Percentiles rank a stretch among this genome's conserved stretches.
phyloP scores from a whole-genome alignment of 2,888 invertebrate genomes.

The Aplocera efformata region DNA sequence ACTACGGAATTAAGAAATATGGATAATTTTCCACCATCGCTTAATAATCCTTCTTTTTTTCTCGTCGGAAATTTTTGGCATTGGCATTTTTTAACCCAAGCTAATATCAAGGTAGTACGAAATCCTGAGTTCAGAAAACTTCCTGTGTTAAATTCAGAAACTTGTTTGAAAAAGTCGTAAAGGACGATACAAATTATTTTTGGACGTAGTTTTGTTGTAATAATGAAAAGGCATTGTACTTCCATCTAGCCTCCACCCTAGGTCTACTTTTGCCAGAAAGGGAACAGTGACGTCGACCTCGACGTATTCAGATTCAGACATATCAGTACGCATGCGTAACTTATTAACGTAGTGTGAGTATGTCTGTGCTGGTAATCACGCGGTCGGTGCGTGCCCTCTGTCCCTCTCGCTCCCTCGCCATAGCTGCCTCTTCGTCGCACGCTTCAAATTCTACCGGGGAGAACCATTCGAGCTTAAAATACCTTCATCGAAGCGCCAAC shows the following conservation, averaged over 20 bases:
- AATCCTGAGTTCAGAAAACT: too few species aligned
- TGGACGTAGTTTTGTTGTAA: constrained; percentile 7
- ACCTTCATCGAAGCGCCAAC: constrained; percentile 55
- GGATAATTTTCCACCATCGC: too few species aligned
- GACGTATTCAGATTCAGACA: constrained; percentile 53
- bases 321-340: constrained; percentile 72
- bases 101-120: too few species aligned
- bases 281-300: constrained; percentile 59
- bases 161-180: too few species aligned
- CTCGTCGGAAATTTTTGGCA: too few species aligned
- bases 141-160: too few species aligned
- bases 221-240: background rate
- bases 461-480: constrained; percentile 70
- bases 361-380: constrained; percentile 65
- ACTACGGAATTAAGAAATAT: too few species aligned
- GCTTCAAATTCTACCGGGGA: constrained; percentile 49
- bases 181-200: too few species aligned
- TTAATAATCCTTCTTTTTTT: too few species aligned
- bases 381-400: constrained; percentile 61
- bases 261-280: constrained; percentile 56
- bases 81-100: too few species aligned
- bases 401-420: constrained; percentile 48
- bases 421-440: constrained; percentile 48
- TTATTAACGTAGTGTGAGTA: constrained; percentile 53
- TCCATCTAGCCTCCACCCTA: constrained; percentile 24